Conservation (phyloP, 37 sponge, comb jelly and placozoan genomes). For the Halisarca cf. caerulea region DNA sequence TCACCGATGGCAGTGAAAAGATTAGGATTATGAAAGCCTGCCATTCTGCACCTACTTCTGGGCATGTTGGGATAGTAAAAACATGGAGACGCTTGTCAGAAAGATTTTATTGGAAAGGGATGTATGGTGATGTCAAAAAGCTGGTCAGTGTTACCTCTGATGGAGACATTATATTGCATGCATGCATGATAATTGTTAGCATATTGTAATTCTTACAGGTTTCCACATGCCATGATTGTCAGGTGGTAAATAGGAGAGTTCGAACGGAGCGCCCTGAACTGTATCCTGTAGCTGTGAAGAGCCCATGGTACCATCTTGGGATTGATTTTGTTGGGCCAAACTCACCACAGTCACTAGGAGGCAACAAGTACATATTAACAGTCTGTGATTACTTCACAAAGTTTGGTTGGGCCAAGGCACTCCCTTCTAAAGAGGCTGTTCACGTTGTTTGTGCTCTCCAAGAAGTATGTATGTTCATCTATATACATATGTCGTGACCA, state of each 20-base stretch:
- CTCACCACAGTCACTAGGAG: slow-evolving; percentile 25
- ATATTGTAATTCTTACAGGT: neutral
- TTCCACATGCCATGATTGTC: neutral
- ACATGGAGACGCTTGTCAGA: neutral
- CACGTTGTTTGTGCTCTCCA: slow-evolving; percentile 18
- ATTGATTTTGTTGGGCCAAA: slow-evolving; percentile 54
- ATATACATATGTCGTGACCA: too few species aligned
- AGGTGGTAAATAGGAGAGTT: neutral
- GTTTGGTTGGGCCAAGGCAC: slow-evolving; percentile 39
- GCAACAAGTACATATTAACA: slow-evolving; percentile 43
- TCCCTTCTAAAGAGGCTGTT: slow-evolving; percentile 40
- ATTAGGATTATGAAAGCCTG: too few species aligned
- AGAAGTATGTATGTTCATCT: slow-evolving; percentile 26
- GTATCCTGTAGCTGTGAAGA: slow-evolving; percentile 43
- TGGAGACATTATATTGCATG: neutral
- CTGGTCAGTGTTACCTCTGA: neutral
- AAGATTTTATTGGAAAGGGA: slow-evolving; percentile 7
- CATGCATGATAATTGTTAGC: neutral
- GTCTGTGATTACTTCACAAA: slow-evolving; percentile 48
- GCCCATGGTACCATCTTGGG: slow-evolving; percentile 44
- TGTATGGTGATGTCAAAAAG: neutral
- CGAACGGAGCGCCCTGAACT: slow-evolving; percentile 27
- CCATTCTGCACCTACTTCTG: slow-evolving; percentile 44
- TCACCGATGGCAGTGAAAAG: too few species aligned
- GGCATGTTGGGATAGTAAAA: slow-evolving; percentile 45